Base-by-base conservation (phyloP, 2,113 vertebrate genomes). In the Prinia subflava region DNA sequence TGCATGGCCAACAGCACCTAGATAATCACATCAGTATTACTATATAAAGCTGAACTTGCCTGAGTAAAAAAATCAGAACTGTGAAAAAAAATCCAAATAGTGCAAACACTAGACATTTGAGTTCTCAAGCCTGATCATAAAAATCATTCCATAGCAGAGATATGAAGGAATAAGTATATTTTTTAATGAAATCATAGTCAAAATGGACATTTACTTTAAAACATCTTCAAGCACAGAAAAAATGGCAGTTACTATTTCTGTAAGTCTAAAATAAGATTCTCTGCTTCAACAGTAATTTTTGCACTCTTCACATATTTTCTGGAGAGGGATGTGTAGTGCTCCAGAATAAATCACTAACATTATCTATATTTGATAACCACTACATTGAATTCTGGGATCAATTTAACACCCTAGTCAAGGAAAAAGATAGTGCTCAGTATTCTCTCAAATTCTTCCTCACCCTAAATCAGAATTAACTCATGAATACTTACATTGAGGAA, bases 401-500 rank as follows among this genome's bases (percentile, higher is more conserved):
- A 77, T 49, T 63, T 65, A 92, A 69, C 13, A 81, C 5, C 7
- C 14, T 21, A 86, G 31, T 47, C 16, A 88, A 95, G 23, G 12
- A 64, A 88, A 94, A 75, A 44, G n/a, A 60, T 20, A 63, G 6
- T 67, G 16, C 33, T 88, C 27, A 41, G 31, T 75, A 93, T 75
- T 92, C 64, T 88, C 56, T 92, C 65, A 83, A 68, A 81, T 28
- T n/a, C 52, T 39, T 95, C 59, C n/a, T 85, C 11, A 10, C 3
- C 22, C 13, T 50, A 82, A 92, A 96, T 50, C 62, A 94, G 13
- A 96, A 64, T 80, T 67, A 92, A 88, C 27, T n/a, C 75, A 93
- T 71, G 39, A 96, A 91, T 74, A 98, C 97, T 98, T 98, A 99
- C 99, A 96, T 99, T 99, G 81, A 99, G 99, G 89, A 99, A 99